Conservation (phyloP, 1,140 invertebrate species). For the Leptinotarsa undecemlineata region DNA sequence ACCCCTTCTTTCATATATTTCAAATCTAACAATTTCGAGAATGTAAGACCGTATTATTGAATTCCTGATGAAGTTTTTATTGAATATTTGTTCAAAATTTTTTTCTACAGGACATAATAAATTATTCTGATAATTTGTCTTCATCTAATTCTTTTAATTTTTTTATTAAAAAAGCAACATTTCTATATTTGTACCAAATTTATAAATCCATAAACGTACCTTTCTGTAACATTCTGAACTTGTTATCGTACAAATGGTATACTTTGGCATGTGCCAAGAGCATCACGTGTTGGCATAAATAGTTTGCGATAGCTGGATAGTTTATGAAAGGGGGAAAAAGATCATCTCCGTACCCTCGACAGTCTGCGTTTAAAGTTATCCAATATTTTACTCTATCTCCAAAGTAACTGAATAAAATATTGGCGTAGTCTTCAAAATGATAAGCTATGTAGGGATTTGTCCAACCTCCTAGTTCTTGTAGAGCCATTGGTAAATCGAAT, state of each 20-base stretch:
- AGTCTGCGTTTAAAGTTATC: constrained; percentile 52
- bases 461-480: constrained; percentile 51
- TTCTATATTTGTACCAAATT: background rate
- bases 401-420: constrained; percentile 30
- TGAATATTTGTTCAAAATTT: no score
- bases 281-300: constrained; percentile 55
- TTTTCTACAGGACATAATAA: no score
- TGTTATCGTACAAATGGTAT: constrained; percentile 53
- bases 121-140: no score
- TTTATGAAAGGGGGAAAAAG: constrained; percentile 7
- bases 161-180: no score
- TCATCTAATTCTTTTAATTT: no score
- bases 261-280: constrained; percentile 55
- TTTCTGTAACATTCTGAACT: constrained; percentile 22
- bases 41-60: no score
- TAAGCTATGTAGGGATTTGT: constrained; percentile 38
- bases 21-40: no score
- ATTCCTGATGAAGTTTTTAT: no score
- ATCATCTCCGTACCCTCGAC: constrained; percentile 16
- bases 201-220: background rate
- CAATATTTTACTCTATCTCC: constrained; percentile 35
- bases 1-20: no score
- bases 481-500: constrained; percentile 45
- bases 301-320: constrained; percentile 49
- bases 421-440: constrained; percentile 51